Percentiles rank a stretch among this genome's conserved stretches.
Conservation (phyloP, 2,888 invertebrate genomes). For the Neoitamus cyanurus region DNA sequence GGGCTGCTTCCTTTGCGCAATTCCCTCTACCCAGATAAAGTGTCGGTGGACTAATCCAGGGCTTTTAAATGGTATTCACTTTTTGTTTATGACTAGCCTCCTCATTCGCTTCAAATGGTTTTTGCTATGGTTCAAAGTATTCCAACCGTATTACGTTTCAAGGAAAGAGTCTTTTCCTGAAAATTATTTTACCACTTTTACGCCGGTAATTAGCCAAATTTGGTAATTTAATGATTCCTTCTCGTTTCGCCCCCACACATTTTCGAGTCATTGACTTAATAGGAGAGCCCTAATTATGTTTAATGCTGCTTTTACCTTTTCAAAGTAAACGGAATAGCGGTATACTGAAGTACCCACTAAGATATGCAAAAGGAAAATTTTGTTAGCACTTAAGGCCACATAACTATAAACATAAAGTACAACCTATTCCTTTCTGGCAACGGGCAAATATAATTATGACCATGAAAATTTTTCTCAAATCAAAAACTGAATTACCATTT, state of each 20-base stretch:
- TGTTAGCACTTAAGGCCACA: background rate
- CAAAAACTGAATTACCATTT: too few species aligned
- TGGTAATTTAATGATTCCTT: background rate
- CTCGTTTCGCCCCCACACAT: background rate
- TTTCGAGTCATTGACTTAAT: background rate
- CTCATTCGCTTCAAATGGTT: background rate
- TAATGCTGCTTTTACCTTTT: background rate
- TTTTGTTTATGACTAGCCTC: background rate
- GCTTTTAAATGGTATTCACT: background rate
- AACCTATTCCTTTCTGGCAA: too few species aligned
- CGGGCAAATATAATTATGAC: too few species aligned
- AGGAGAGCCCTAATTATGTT: background rate
- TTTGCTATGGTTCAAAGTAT: background rate
- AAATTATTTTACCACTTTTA: constrained; percentile 5
- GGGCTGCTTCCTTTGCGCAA: background rate
- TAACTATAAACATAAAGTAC: too few species aligned
- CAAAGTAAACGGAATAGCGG: background rate
- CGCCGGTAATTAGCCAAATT: background rate
- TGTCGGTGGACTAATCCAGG: background rate
- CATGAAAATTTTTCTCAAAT: too few species aligned
- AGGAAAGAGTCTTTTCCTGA: background rate
- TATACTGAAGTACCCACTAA: background rate
- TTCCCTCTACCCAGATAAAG: background rate
- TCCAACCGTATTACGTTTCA: background rate
- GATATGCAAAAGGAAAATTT: background rate